Percentiles rank a stretch among this genome's conserved stretches.
phyloP scores from a whole-genome alignment of 2,888 invertebrate species.

The Colostygia pectinataria region DNA sequence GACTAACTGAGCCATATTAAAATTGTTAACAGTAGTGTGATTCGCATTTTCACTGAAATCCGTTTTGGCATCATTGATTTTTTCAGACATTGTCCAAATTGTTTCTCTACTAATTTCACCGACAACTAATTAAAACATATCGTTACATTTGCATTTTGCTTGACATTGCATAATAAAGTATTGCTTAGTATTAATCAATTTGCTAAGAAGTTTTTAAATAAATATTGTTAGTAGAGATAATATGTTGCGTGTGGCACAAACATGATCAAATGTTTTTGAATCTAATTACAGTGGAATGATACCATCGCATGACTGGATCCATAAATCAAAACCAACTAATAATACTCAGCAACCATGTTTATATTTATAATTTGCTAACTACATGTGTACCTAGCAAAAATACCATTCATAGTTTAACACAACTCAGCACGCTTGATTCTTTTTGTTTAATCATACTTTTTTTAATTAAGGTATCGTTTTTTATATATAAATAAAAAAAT shows the following conservation, averaged over 20 bases:
- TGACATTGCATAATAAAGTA: too few relatives aligned
- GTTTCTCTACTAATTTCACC: not conserved
- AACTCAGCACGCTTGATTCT: too few relatives aligned
- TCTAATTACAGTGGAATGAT: conserved; percentile 15
- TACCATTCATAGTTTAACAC: not conserved
- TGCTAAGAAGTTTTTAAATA: too few relatives aligned
- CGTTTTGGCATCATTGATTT: conserved; percentile 24
- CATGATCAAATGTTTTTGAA: not conserved
- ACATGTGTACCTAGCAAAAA: not conserved
- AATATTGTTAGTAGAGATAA: too few relatives aligned
- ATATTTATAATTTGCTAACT: not conserved
- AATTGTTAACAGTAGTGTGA: conserved; percentile 63
- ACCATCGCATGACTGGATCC: conserved; percentile 18
- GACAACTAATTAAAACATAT: not conserved
- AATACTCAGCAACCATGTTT: conserved; percentile 6
- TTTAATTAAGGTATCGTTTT: too few relatives aligned
- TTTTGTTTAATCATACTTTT: too few relatives aligned
- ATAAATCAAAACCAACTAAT: conserved; percentile 19
- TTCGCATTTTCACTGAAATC: conserved; percentile 48
- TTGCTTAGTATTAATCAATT: too few relatives aligned
- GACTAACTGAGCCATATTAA: conserved; percentile 74
- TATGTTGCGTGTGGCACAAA: conserved; percentile 7
- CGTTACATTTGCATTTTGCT: too few relatives aligned
- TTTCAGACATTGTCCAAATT: not conserved
- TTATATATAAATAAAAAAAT: too few relatives aligned